These are phyloP conservation scores for Leptinotarsa tumamoca DNA, from an alignment of 2,888 invertebrate species.

Conservation along the genomic window DNA sequence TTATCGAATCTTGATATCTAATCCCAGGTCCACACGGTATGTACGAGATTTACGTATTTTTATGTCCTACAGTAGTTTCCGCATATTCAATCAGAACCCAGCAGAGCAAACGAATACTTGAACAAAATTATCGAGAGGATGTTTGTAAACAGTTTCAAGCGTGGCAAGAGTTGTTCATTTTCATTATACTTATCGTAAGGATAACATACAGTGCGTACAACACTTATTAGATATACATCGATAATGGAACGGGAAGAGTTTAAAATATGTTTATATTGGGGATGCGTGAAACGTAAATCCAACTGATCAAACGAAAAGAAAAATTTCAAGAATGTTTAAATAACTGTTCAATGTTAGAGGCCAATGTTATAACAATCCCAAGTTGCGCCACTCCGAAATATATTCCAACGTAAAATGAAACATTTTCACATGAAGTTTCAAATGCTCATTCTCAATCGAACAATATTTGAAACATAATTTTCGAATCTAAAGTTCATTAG, in stretches of 20 bases:
- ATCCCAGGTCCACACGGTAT: no score
- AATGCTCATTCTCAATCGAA: no score
- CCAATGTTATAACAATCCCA: no score
- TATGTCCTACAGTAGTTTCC: background rate
- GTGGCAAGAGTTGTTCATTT: background rate
- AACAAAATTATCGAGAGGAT: background rate
- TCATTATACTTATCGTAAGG: constrained; percentile 14
- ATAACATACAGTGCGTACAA: background rate
- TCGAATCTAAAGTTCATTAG: no score
- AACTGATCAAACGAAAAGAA: background rate
- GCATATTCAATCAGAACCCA: background rate
- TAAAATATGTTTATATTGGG: background rate
- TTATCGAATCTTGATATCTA: no score
- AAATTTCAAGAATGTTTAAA: background rate
- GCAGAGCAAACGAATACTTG: background rate
- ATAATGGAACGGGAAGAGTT: background rate
- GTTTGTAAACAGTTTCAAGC: background rate
- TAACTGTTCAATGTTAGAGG: no score
- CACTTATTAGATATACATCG: background rate
- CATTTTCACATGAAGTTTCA: no score
- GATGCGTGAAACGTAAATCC: background rate
- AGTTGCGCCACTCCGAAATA: no score
- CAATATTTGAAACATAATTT: no score
- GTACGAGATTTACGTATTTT: background rate
- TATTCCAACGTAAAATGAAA: no score